A percentile compares a stretch with the other conserved stretches of the same genome.
Conservation (phyloP, 2,797 vertebrate genomes). For the Propithecus perrieri region DNA sequence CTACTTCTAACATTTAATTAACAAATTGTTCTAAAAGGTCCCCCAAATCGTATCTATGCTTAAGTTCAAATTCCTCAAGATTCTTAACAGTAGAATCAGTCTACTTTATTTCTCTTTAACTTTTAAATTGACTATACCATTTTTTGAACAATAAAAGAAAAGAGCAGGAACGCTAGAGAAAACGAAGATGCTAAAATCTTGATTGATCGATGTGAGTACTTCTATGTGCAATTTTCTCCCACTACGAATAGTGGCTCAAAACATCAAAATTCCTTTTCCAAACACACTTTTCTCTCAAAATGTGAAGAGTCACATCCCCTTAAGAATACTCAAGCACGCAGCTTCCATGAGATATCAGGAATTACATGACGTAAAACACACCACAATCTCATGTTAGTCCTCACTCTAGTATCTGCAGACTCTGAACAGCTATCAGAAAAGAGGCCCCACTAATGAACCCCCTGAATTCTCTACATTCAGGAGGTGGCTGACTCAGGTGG, state of each 20-base stretch:
- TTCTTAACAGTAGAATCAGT: background rate
- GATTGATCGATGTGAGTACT: background rate
- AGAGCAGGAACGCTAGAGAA: background rate
- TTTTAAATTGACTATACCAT: background rate
- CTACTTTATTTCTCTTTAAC: background rate
- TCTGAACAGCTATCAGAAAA: background rate
- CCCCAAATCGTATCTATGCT: background rate
- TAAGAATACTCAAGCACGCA: background rate
- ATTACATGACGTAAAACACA: background rate
- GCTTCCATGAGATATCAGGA: background rate
- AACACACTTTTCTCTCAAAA: slow-evolving; percentile 8
- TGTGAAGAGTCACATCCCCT: background rate
- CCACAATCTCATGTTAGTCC: background rate
- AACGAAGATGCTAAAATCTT: background rate
- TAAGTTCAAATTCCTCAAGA: background rate
- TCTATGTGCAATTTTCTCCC: background rate
- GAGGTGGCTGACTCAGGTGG: accelerated
- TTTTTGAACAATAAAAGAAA: background rate
- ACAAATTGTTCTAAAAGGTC: background rate
- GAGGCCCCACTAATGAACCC: background rate
- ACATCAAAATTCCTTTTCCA: background rate
- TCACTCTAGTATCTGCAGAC: background rate
- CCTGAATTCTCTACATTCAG: background rate
- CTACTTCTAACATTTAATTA: background rate
- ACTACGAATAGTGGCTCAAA: background rate